Percentiles rank a stretch among this genome's conserved stretches.
Conservation (phyloP, 2,113 vertebrate species). For the Anas platyrhynchos region DNA sequence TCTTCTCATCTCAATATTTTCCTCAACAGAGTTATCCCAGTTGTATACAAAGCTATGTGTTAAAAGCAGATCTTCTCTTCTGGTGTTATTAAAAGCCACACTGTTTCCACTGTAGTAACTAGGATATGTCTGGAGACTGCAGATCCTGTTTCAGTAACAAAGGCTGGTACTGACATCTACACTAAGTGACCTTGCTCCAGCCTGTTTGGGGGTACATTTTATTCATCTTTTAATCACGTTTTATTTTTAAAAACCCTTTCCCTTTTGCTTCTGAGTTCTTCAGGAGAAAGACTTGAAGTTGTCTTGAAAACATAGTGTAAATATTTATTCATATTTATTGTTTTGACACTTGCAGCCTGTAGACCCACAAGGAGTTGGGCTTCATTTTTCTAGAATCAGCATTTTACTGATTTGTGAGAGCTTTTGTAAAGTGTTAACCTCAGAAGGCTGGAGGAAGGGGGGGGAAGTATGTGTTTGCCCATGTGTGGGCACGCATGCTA, state of each 20-base stretch:
- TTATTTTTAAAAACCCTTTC: neutral
- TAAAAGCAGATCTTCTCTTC: neutral
- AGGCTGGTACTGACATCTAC: neutral
- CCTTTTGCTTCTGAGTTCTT: constrained; percentile 8
- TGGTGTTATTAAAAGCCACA: neutral
- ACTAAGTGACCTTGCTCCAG: neutral
- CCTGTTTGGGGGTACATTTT: neutral
- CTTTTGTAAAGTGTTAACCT: neutral
- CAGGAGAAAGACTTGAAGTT: neutral
- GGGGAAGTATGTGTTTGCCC: neutral
- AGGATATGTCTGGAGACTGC: neutral
- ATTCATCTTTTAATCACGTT: neutral
- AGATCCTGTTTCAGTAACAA: neutral
- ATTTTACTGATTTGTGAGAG: neutral
- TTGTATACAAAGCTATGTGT: neutral
- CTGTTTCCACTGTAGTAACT: neutral
- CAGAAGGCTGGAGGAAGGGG: neutral
- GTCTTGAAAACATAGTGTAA: neutral
- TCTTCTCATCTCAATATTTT: neutral
- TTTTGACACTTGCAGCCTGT: neutral
- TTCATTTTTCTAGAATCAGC: constrained; percentile 19
- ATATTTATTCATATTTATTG: neutral
- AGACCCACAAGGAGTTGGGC: constrained; percentile 13
- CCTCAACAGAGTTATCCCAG: neutral
- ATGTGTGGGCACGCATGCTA: neutral